phyloP scores from a whole-genome alignment of 2,797 vertebrate species.

The Numenius phaeopus region DNA sequence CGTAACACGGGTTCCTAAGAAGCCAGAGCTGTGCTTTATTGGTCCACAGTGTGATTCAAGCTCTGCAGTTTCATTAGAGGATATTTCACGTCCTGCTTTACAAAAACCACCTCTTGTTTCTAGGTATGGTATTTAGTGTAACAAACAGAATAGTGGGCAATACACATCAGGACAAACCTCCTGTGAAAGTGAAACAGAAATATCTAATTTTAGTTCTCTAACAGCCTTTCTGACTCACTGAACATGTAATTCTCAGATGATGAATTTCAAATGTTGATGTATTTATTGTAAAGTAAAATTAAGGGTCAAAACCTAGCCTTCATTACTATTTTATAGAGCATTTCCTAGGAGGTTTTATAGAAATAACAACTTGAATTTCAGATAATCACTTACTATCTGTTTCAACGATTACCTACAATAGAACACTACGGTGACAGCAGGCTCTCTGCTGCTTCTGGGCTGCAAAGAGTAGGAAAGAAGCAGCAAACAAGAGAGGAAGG shows the following conservation, averaged over 20 bases:
- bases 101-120: not conserved
- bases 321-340: not conserved
- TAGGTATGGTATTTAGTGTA: not conserved
- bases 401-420: not conserved
- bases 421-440: not conserved
- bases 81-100: not conserved
- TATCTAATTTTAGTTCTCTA: not conserved
- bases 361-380: not conserved
- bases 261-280: not conserved
- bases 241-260: not conserved
- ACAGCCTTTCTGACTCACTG: slow-evolving; percentile 10
- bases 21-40: not conserved
- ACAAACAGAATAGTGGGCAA: not conserved
- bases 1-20: not conserved
- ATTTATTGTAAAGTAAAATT: slow-evolving; percentile 43
- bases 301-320: not conserved
- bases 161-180: not conserved
- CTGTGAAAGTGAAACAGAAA: not conserved
- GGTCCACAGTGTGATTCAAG: not conserved
- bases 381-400: not conserved
- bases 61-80: not conserved
- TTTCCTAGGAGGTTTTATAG: slow-evolving; percentile 43
- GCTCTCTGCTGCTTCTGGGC: not conserved
- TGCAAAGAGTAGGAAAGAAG: not conserved
- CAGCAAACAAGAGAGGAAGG: not conserved